phyloP scores from a whole-genome alignment of 2,797 vertebrate genomes.

The Rhinophrynus dorsalis region DNA sequence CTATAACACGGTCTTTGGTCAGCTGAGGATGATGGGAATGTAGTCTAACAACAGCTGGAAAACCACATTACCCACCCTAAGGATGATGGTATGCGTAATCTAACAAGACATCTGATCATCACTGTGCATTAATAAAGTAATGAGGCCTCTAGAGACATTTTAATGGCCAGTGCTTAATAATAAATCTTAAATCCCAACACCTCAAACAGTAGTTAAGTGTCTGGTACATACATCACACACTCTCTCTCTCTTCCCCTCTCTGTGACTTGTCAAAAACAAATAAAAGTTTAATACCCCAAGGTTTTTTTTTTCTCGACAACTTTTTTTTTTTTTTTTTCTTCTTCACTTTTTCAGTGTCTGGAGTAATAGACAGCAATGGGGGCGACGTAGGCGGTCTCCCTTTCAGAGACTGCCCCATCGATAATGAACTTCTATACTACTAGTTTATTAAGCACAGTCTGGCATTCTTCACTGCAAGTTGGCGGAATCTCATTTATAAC shows the following conservation, averaged over 20 bases:
- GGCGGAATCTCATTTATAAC: slow-evolving; percentile 72
- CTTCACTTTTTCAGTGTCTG: no score
- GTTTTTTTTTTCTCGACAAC: no score
- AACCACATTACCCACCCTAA: no score
- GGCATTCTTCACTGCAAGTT: slow-evolving; percentile 69
- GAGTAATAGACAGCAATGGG: slow-evolving; percentile 59
- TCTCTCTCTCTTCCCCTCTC: slow-evolving; percentile 21
- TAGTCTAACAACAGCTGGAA: no score
- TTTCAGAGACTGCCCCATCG: slow-evolving; percentile 69
- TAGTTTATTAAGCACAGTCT: slow-evolving; percentile 69
- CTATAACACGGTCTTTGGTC: no score
- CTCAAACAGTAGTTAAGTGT: slow-evolving; percentile 17
- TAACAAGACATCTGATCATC: no score
- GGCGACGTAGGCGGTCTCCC: slow-evolving; percentile 70
- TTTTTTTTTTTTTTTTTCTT: background rate
- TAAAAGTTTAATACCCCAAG: slow-evolving; percentile 58
- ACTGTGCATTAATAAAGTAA: no score
- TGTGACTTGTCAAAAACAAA: slow-evolving; percentile 36
- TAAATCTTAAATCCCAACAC: no score
- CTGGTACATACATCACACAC: no score
- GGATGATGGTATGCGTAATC: no score
- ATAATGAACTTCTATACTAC: slow-evolving; percentile 71
- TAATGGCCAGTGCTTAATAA: background rate
- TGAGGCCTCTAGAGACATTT: no score
- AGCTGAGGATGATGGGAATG: no score